These are phyloP conservation scores for Tanypteryx hageni DNA, from an alignment of 2,888 invertebrate species.

Conservation along the genomic window DNA sequence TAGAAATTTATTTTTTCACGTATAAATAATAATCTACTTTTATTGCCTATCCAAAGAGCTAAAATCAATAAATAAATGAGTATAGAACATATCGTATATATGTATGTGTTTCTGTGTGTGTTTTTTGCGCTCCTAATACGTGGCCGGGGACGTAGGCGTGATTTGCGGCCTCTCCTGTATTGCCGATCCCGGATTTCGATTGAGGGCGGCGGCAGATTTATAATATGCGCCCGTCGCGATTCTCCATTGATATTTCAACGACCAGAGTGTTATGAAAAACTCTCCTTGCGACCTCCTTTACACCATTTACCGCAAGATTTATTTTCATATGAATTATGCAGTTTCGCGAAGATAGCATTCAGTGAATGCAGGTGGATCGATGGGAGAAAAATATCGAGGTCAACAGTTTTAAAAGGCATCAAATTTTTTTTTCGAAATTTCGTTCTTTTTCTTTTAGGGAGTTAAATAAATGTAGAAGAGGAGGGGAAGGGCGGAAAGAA, in stretches of 20 bases:
- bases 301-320: slow-evolving; percentile 16
- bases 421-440: neutral
- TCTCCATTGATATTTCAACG: neutral
- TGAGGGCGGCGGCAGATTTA: slow-evolving; percentile 10
- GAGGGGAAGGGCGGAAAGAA: neutral
- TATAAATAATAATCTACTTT: too few relatives aligned
- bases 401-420: slow-evolving; percentile 3
- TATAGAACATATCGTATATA: too few relatives aligned
- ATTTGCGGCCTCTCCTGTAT: neutral
- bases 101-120: too few relatives aligned
- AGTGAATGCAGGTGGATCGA: slow-evolving; percentile 9
- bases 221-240: neutral
- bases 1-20: too few relatives aligned
- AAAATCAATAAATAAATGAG: too few relatives aligned
- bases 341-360: slow-evolving; percentile 13
- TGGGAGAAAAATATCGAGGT: slow-evolving; percentile 32
- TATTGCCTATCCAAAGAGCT: too few relatives aligned
- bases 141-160: too few relatives aligned
- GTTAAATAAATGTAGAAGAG: neutral
- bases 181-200: neutral
- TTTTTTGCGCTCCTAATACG: too few relatives aligned
- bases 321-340: slow-evolving; percentile 24
- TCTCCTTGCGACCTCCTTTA: slow-evolving; percentile 19
- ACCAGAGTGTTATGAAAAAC: neutral
- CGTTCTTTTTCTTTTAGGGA: neutral